Conservation (phyloP, 1,140 invertebrate species). For the Drosophila varians region DNA sequence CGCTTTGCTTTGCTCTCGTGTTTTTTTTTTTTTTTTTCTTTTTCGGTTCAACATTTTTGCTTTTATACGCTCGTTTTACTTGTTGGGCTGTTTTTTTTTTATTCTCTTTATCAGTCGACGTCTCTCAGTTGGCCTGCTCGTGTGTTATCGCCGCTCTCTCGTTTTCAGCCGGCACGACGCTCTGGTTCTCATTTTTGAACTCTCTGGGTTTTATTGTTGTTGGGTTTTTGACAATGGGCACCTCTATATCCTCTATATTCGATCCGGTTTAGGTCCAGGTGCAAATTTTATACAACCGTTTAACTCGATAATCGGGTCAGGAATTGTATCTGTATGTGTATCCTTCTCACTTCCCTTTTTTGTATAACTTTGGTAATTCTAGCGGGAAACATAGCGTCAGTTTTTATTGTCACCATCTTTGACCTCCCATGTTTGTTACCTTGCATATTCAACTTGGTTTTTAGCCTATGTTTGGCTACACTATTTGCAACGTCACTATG, state of each 20-base stretch:
- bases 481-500: constrained; percentile 52
- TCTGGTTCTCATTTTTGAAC: constrained; percentile 4
- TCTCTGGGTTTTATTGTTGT: constrained; percentile 25
- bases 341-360: constrained; percentile 41
- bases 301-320: constrained; percentile 80
- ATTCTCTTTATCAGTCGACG: constrained; percentile 5
- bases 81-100: constrained; percentile 76
- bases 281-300: constrained; percentile 79
- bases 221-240: constrained; percentile 65
- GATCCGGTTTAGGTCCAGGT: constrained; percentile 79
- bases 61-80: constrained; percentile 65
- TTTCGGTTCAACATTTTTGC: constrained; percentile 39
- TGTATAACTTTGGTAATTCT: constrained; percentile 57
- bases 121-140: constrained; percentile 48
- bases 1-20: constrained; percentile 59
- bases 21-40: constrained; percentile 56
- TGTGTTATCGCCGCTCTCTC: constrained; percentile 10
- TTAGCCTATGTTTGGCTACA: background rate
- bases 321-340: constrained; percentile 52
- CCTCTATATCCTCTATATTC: constrained; percentile 51
- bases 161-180: constrained; percentile 35
- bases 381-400: constrained; percentile 74
- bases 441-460: constrained; percentile 1
- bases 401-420: constrained; percentile 20
- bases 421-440: background rate